Evolutionary conservation across 2,797 vertebrate species (phyloP).

Genomic region (Onychomys arenicola): DNA sequence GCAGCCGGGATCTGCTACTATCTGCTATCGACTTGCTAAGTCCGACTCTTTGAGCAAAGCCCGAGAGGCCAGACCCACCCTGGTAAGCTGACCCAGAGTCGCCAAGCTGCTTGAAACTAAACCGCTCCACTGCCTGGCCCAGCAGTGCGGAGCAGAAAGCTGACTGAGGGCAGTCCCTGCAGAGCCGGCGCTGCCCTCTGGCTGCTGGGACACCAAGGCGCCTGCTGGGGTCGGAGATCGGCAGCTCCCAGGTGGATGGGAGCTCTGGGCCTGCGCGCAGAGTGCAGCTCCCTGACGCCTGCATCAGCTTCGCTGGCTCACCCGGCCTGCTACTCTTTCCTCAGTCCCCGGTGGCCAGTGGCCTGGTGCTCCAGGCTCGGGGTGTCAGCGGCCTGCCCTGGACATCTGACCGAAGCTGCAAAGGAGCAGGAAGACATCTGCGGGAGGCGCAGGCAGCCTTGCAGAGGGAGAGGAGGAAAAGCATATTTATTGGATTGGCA

Average conservation of each 20-base stretch:
- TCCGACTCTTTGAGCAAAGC: background rate
- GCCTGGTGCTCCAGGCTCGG: background rate
- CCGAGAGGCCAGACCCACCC: background rate
- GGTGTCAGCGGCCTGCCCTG: background rate
- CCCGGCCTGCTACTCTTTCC: background rate
- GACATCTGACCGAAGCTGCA: conserved; percentile 6
- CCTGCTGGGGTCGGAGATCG: background rate
- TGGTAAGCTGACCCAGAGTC: background rate
- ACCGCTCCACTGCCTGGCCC: background rate
- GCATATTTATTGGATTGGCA: conserved; percentile 87
- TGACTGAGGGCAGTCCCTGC: background rate
- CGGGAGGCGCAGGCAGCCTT: conserved; percentile 68
- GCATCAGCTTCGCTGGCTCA: background rate
- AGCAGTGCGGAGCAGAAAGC: background rate
- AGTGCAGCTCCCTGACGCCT: background rate
- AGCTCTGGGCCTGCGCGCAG: background rate
- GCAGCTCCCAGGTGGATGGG: background rate
- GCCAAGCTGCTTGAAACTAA: background rate
- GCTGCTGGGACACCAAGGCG: background rate
- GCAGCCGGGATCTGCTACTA: background rate
- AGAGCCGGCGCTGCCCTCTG: background rate
- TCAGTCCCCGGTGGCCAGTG: background rate
- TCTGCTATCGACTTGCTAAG: background rate
- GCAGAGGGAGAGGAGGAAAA: conserved; percentile 78
- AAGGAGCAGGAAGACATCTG: conserved; percentile 41